Evolutionary conservation across 2,888 invertebrate species (phyloP).

Genomic region (Volucella bombylans): DNA sequence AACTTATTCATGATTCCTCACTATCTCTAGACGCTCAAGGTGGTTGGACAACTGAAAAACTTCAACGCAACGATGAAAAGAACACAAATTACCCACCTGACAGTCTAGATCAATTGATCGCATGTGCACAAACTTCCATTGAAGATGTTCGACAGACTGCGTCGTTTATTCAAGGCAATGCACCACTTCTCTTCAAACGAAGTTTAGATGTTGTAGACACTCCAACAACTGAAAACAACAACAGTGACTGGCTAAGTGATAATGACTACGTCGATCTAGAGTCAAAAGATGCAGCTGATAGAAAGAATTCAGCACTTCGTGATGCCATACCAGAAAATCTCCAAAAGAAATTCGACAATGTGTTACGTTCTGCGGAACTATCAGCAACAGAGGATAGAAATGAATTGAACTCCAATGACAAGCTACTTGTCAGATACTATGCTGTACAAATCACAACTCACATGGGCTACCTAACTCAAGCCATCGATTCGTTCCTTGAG

Average conservation of each 20-base stretch:
- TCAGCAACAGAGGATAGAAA: constrained; percentile 82
- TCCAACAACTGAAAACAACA: constrained; percentile 76
- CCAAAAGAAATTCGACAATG: constrained; percentile 89
- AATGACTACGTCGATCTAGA: constrained; percentile 95
- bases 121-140: constrained; percentile 92
- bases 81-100: constrained; percentile 85
- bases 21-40: constrained; percentile 89
- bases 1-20: constrained; percentile 90
- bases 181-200: constrained; percentile 89
- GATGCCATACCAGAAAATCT: constrained; percentile 88
- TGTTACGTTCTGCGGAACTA: constrained; percentile 88
- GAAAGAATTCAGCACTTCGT: constrained; percentile 88
- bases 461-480: constrained; percentile 91
- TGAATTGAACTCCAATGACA: constrained; percentile 88
- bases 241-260: constrained; percentile 89
- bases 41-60: constrained; percentile 89
- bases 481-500: constrained; percentile 95
- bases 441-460: constrained; percentile 93
- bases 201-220: constrained; percentile 76
- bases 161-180: constrained; percentile 94
- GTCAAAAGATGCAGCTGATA: constrained; percentile 88
- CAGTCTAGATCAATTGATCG: constrained; percentile 93
- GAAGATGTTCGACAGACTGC: constrained; percentile 95
- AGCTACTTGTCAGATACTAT: constrained; percentile 93
- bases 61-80: constrained; percentile 83